These are phyloP conservation scores for Sciurus vulgaris DNA, from an alignment of 2,797 vertebrate species.

Conservation along the genomic window DNA sequence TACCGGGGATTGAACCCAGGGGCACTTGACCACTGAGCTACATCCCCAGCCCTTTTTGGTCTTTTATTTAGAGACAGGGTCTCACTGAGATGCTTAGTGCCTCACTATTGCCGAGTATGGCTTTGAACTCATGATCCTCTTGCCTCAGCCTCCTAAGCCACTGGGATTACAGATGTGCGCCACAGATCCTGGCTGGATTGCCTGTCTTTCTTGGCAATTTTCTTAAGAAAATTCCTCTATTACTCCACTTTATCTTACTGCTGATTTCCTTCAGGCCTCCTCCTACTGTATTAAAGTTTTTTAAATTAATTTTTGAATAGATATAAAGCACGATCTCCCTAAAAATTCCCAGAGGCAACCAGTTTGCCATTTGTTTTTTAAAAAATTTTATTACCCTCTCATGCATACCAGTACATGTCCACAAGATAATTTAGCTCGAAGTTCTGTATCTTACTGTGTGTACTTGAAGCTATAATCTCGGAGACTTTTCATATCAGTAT, in stretches of 20 bases:
- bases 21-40: too few species aligned
- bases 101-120: too few species aligned
- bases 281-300: neutral
- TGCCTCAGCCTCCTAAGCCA: too few species aligned
- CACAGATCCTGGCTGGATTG: neutral
- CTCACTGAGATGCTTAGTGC: too few species aligned
- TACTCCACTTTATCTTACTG: neutral
- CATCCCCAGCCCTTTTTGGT: too few species aligned
- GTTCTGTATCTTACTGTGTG: neutral
- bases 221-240: neutral
- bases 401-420: neutral
- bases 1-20: too few species aligned
- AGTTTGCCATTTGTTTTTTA: neutral
- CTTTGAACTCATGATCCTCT: too few species aligned
- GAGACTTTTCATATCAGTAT: neutral
- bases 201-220: neutral
- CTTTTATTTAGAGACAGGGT: too few species aligned
- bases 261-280: neutral
- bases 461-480: neutral
- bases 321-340: neutral
- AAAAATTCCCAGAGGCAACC: neutral
- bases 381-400: neutral
- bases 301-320: constrained; percentile 19
- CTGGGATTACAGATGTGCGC: too few species aligned
- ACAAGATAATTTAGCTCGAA: neutral